Base-by-base conservation (phyloP, 2,888 invertebrate genomes). In the Patella depressa region DNA sequence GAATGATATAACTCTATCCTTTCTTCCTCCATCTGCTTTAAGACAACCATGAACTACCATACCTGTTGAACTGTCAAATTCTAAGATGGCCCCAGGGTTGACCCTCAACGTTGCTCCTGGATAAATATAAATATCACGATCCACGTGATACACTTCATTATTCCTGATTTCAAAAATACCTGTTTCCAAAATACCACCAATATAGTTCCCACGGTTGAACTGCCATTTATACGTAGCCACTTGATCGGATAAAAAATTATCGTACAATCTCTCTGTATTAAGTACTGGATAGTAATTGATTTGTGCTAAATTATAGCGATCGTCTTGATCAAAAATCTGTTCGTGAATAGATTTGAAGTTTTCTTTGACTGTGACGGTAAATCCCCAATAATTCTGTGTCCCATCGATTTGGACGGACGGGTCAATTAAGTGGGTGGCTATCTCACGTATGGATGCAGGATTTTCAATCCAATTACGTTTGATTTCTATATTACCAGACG, bases 41-140 rank as follows among this genome's bases (percentile, higher is more conserved):
- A 98, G 92, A 90, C 95, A 95, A 0, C 98, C 98, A 70, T 98
- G 98, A 3, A 99, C 95, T 95, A 99, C 96, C 94, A 99, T 97
- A 12, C 91, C 91, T 76, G 99, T 95, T 45, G 97, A 91, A 1
- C 98, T 96, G 76, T 97, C 96, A 91, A 99, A 99, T 83, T 93
- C 92, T 19, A 99, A 92, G 0, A 95, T 96, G 0, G 98, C 97
- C 0, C 98, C 98, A 0, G 97, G 95, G 79, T 96, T 95, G 3
- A 99, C 93, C 17, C 95, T 95, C 70, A 99, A 93, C 91, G 95
- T 95, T 7, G 98, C 98, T n/a, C 97, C 97, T 0, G 98, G 97
- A 53, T 97, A 89, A 57, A 99, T 95, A 89, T 96, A 98, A 72
- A 99, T 98, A 90, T 99, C 99, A 87, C 96, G 94, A 79, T 96